These are phyloP conservation scores for Hemibagrus guttatus DNA, from an alignment of 2,797 vertebrate genomes.

Conservation along the genomic window DNA sequence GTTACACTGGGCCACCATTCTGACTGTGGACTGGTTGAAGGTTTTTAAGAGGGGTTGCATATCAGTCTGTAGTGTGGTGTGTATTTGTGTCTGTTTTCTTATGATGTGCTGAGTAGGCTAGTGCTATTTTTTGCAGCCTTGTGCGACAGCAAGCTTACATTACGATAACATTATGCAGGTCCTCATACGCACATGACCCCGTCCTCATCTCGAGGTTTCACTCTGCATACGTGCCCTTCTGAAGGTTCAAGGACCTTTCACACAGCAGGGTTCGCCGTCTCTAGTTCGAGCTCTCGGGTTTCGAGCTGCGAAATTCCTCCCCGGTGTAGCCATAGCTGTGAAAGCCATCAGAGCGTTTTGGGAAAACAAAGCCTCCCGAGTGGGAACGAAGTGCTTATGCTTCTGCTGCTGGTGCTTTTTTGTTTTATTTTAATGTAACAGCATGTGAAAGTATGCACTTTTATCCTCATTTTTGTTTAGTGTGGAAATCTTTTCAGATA, in stretches of 20 bases:
- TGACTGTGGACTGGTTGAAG: neutral
- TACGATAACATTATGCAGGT: neutral
- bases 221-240: slow-evolving; percentile 56
- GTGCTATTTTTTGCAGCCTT: neutral
- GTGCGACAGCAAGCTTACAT: neutral
- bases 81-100: neutral
- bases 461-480: slow-evolving; percentile 21
- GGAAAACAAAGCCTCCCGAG: slow-evolving; percentile 75
- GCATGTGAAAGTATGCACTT: slow-evolving; percentile 26
- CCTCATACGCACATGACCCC: neutral
- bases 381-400: slow-evolving; percentile 54
- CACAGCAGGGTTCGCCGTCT: slow-evolving; percentile 64
- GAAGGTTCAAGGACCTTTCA: slow-evolving; percentile 70
- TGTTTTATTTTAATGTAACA: slow-evolving; percentile 45
- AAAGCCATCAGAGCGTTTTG: slow-evolving; percentile 74
- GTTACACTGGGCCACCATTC: neutral
- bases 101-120: neutral
- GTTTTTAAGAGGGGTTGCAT: neutral
- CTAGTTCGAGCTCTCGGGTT: slow-evolving; percentile 71
- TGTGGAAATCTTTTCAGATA: neutral
- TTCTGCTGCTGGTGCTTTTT: slow-evolving; percentile 25
- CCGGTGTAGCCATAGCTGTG: slow-evolving; percentile 74
- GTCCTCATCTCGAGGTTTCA: neutral
- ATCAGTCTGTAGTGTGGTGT: neutral
- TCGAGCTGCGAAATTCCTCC: slow-evolving; percentile 75